Evolutionary conservation across 1,140 invertebrate species (phyloP), one percentile per base, ranked within the genome.

Genomic region (Anastatus disparis): DNA sequence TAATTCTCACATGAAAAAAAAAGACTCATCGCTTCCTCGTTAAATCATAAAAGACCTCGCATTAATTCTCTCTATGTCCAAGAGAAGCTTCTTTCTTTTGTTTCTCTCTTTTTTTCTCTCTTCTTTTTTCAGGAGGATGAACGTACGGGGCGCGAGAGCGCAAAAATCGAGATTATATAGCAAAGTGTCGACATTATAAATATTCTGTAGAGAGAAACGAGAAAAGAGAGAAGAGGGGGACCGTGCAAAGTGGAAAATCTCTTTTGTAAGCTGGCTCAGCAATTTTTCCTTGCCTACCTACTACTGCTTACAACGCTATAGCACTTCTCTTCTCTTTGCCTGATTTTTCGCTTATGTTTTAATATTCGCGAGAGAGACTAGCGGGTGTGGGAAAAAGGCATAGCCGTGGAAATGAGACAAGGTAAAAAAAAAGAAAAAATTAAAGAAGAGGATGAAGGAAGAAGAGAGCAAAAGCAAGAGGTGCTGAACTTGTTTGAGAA

Each of bases 181-280:
- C 55, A 50, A 59, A 71, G 69, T 71, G 61, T 71, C 61, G 69
- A 40, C 52, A 17, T 52, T 64, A 71, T 71, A 71, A 64, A 71
- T 71, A 71, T 65, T 58, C 61, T 27, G 29, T 0, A 20, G 13
- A 26, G 22, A 38, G n/a, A 26, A 7, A 13, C 48, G 35, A 31
- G 12, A 12, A 12, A n/a, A 38, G 62, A 55, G 44, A 17, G 22
- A n/a, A 35, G 31, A 1, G 27, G 13, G 38, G 10, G 35, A 52
- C 24, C 38, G 27, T 58, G 65, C 64, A 79, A 81, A 80, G 76
- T 81, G 76, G 77, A 79, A 80, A 82, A 82, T 80, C 80, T 82
- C 77, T 79, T 80, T 81, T 80, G 80, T 81, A 79, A 81, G 78
- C 76, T 65, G 74, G 71, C 71, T 75, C 78, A 73, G 67, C 76